Evolutionary conservation across 2,888 invertebrate genomes (phyloP), one percentile per base, ranked within the genome.

Genomic region (Brenthis hecate): DNA sequence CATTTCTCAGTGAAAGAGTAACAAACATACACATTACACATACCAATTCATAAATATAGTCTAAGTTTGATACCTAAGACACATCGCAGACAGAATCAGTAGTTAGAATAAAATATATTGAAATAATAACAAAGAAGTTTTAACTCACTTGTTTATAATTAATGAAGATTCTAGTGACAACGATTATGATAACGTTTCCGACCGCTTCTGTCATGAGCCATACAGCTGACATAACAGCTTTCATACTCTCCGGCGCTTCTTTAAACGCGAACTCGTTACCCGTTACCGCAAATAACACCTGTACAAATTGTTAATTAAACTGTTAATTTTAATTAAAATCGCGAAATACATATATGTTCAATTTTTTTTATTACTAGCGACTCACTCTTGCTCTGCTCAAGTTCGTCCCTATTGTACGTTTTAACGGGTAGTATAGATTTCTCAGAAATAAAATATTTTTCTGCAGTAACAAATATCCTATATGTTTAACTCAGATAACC

Each of bases 261-360:
- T 97, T 96, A 85, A 97, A 98, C 0, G 97, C 96, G 82, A 98
- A 98, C 81, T 97, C 96, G 68, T 97, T 93, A 3, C 98, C 98
- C 1, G 98, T 98, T 62, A 98, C 80, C 43, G 66, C 66, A 6
- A 67, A 67, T 43, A 67, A 51, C 8, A 67, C 66, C 66, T 67
- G 43, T 53, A 4, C 36, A 14, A 54, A 3, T 19, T 23, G 2
- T 43, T 0, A 53, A 16, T 16, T 1, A 16, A 32, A 28, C 28
- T 32, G 28, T 1, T 50, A 32, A 13, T 28, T 28, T 50, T 19
- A 11, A 8, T 14, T 0, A 51, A 14, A 51, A 14, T 14, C 14
- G 0, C 51, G 16, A 28, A 28, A 28, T 28, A 28, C 19, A 4
- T 5, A 28, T 28, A 28, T 28, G 3, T 28, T 28, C 28, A 28